Base-by-base conservation (phyloP, 1,140 invertebrate species). In the Drosophila serrata region DNA sequence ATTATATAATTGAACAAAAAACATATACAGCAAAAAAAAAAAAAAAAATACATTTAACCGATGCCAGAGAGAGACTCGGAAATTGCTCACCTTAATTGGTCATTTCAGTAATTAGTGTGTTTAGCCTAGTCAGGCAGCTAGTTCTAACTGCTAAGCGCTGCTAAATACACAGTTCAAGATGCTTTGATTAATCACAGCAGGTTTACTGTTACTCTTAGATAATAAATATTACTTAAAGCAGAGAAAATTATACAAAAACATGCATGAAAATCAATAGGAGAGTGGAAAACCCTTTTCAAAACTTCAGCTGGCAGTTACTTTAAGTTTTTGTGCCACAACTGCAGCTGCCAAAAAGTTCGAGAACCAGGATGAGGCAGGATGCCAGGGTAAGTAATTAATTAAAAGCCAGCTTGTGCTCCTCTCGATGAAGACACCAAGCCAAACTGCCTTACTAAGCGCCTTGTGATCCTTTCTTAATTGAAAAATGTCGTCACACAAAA, bases 401-500 rank as follows among this genome's bases (percentile, higher is more conserved):
- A 90, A 90, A 90, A 68, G 67, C 69, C 39, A 75, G 43, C 29
- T 59, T 58, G 51, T 37, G 17, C 75, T 40, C 17, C 39, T 29
- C 46, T 27, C 24, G 15, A 48, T 13, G 3, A 31, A 55, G 22
- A 29, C 17, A 11, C 65, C 39, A 53, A 76, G 75, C 75, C 76
- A 85, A 90, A 90, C 85, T 90, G 84, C 80, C 84, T 88, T 88
- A 88, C 86, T 90, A 90, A 90, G 85, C 85, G 85, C 85, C 85
- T 81, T 81, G 62, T 81, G 86, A 90, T 91, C 87, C 86, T 90
- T 90, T 90, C 87, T 90, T 90, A 90, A 90, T 90, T 90, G 86
- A 90, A 90, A 90, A 90, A 90, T 90, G 85, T 90, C 85, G 81
- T 90, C 85, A 88, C 86, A 85, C 79, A 78, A 74, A 75, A 59